Conservation (phyloP, 2,888 invertebrate species). For the Melanostoma mellinum region DNA sequence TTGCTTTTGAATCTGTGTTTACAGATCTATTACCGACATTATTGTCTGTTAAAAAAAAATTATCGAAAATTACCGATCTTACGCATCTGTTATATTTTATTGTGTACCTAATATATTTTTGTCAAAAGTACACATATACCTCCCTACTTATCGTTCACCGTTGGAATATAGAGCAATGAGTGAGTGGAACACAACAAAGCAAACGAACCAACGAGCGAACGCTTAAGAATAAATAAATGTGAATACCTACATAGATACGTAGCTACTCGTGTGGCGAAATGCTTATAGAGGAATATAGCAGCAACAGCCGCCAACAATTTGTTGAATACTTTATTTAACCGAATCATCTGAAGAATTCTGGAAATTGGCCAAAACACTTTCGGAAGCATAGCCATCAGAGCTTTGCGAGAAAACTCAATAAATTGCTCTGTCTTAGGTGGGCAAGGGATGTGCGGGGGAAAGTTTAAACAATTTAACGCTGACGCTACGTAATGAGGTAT, state of each 20-base stretch:
- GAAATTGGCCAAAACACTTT: constrained; percentile 69
- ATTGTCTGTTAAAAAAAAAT: constrained; percentile 3
- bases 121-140: constrained; percentile 36
- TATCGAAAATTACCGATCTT: constrained; percentile 34
- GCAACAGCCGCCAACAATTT: constrained; percentile 66
- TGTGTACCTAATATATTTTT: constrained; percentile 23
- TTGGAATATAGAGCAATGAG: constrained; percentile 17
- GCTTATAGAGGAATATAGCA: constrained; percentile 18
- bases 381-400: constrained; percentile 37
- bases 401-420: constrained; percentile 40
- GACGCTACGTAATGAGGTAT: constrained; percentile 58
- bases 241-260: constrained; percentile 32
- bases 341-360: constrained; percentile 70
- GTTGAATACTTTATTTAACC: constrained; percentile 71
- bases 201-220: constrained; percentile 13
- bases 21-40: constrained; percentile 20
- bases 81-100: constrained; percentile 52
- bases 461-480: constrained; percentile 21
- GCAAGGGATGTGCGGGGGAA: background rate
- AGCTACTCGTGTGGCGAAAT: constrained; percentile 22
- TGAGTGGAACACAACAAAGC: constrained; percentile 1
- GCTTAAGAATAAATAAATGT: constrained; percentile 56
- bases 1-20: constrained; percentile 16
- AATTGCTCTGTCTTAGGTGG: constrained; percentile 2
- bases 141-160: constrained; percentile 3